Evolutionary conservation across 2,113 vertebrate genomes (phyloP).

Genomic region (Shinisaurus crocodilurus): DNA sequence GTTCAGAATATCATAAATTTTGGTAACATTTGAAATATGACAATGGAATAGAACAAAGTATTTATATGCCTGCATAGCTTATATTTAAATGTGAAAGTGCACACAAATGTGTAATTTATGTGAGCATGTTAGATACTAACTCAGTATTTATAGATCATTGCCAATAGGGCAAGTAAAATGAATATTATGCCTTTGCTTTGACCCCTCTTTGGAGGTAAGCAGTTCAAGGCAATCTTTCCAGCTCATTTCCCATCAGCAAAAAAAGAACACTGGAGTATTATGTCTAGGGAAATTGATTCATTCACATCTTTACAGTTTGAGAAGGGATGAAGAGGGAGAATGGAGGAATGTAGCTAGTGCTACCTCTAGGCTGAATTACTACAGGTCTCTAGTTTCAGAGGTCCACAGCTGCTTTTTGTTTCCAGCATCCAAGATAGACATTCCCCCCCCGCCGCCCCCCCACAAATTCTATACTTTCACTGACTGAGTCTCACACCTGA

Average conservation of each 20-base stretch:
- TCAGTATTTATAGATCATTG: constrained; percentile 39
- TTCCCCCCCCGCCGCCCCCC: not conserved
- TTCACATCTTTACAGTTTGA: constrained; percentile 4
- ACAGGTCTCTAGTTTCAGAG: not conserved
- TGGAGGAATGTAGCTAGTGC: not conserved
- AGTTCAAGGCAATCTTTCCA: constrained; percentile 14
- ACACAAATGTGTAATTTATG: constrained; percentile 61
- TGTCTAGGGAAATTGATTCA: not conserved
- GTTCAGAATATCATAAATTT: constrained; percentile 22
- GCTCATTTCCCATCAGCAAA: constrained; percentile 2
- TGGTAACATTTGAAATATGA: constrained; percentile 5
- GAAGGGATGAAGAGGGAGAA: not conserved
- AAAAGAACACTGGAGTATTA: not conserved
- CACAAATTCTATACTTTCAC: not conserved
- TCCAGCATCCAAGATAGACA: not conserved
- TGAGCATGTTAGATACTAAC: constrained; percentile 41
- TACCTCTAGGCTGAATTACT: not conserved
- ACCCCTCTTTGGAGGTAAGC: constrained; percentile 7
- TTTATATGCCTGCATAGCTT: constrained; percentile 51
- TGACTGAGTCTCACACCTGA: not conserved
- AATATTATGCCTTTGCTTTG: constrained; percentile 35
- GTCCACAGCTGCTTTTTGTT: not conserved
- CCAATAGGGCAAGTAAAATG: constrained; percentile 50
- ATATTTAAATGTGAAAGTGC: constrained; percentile 54
- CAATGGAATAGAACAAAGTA: not conserved